Base-by-base conservation (phyloP, 2,888 invertebrate species). In the Chesias legatella region DNA sequence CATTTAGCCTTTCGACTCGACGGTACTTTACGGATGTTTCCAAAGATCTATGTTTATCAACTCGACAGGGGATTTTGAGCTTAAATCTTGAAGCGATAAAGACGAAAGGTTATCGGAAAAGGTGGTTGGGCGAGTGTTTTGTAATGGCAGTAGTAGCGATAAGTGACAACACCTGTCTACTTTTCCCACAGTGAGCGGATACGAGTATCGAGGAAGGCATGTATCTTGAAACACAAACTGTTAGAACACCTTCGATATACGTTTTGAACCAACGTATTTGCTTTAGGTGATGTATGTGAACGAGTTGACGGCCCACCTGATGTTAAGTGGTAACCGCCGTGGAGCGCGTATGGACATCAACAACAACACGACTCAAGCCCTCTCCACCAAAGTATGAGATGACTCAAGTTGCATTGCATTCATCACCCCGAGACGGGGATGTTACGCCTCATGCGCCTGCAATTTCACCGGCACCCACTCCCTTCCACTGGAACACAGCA, bases 131-230 rank as follows among this genome's bases (percentile, higher is more conserved):
- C 73, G 73, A 64, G 63, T 59, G 56, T 58, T 67, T 58, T 53
- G 56, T 58, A 56, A 53, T 53, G 58, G 56, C 58, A 61, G 58
- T 56, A 65, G 29, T 60, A 56, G 62, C 64, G 78, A 77, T 79
- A 80, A 75, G 68, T 77, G 79, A 74, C 69, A 76, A 62, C 85
- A 86, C 85, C 85, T 85, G 85, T 77, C 76, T 56, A 55, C 73
- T 82, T 86, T 85, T 85, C 85, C 84, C 84, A 84, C 84, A 79
- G 63, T 51, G 55, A 67, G 63, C 80, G 82, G 57, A 71, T 17
- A 5, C 13, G 63, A 84, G 85, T 85, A 84, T 82, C 80, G 74
- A 59, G 67, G 67, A 72, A 78, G 78, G 79, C 60, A 61, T 68
- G 59, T 76, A 79, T 81, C 80, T 78, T 73, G 73, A 79, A 75